phyloP scores from a whole-genome alignment of 1,140 invertebrate species.

The Archivesica marissinica region DNA sequence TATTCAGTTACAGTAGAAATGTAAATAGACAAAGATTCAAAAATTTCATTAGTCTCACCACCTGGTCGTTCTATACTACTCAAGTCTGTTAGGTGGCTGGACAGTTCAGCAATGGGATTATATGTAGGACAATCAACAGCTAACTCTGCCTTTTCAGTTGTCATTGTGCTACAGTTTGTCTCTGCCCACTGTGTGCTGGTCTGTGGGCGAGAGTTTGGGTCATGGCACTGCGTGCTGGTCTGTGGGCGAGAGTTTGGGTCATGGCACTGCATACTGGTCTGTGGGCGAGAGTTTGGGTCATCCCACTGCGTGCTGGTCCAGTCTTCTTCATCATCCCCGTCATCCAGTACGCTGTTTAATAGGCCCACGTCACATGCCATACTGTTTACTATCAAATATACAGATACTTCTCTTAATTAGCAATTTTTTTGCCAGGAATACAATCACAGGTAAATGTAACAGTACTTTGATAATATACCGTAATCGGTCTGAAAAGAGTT shows the following conservation, averaged over 20 bases:
- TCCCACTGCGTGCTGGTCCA: constrained; percentile 59
- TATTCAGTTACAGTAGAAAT: no score
- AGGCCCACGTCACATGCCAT: constrained; percentile 16
- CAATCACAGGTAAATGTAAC: no score
- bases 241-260: background rate
- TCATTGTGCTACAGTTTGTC: background rate
- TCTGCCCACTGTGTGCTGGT: background rate
- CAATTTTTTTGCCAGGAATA: no score
- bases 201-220: background rate
- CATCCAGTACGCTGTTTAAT: background rate
- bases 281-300: background rate
- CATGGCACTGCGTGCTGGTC: no score
- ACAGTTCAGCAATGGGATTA: background rate
- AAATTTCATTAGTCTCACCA: no score
- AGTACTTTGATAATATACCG: no score
- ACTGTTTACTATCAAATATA: background rate
- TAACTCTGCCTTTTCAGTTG: background rate
- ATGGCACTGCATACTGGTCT: background rate
- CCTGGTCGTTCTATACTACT: background rate
- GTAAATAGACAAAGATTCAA: no score
- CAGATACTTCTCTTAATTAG: no score
- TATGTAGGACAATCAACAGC: background rate
- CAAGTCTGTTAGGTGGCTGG: background rate
- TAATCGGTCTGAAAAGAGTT: no score
- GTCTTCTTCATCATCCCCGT: constrained; percentile 50